These are phyloP conservation scores for Clostera curtula DNA, from an alignment of 2,888 invertebrate genomes.

Conservation along the genomic window DNA sequence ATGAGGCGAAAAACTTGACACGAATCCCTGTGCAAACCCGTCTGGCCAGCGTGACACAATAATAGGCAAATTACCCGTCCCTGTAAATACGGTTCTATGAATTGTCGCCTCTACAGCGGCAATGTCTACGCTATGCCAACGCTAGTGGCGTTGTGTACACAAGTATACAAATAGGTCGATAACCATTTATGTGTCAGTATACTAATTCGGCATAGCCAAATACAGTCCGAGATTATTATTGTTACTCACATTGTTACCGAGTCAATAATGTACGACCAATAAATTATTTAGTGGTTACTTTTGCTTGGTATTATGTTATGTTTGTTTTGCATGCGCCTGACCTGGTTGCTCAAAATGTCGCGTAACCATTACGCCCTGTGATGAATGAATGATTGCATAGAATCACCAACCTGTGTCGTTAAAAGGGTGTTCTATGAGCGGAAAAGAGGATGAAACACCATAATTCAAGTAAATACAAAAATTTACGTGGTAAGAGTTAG, in stretches of 20 bases:
- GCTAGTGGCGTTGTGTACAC: slow-evolving; percentile 8
- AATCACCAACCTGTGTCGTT: too few species aligned
- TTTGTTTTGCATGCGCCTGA: neutral
- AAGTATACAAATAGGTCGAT: slow-evolving; percentile 23
- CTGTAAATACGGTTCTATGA: slow-evolving; percentile 1
- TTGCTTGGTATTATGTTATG: neutral
- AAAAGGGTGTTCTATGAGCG: too few species aligned
- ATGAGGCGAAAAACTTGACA: too few species aligned
- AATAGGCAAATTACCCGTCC: too few species aligned
- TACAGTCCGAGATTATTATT: slow-evolving; percentile 32
- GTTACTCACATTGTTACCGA: slow-evolving; percentile 30
- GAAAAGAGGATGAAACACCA: too few species aligned
- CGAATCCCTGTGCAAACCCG: too few species aligned
- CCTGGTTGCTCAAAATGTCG: too few species aligned
- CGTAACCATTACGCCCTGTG: too few species aligned
- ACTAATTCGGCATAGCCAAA: slow-evolving; percentile 43
- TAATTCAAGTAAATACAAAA: too few species aligned
- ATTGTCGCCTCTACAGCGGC: slow-evolving; percentile 16
- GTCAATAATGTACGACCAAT: slow-evolving; percentile 27
- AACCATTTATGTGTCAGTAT: slow-evolving; percentile 29
- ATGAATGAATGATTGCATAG: too few species aligned
- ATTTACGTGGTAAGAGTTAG: too few species aligned
- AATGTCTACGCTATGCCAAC: slow-evolving; percentile 18
- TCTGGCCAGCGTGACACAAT: too few species aligned
- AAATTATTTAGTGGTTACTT: slow-evolving; percentile 16